These are phyloP conservation scores for Sialia sialis DNA, from an alignment of 2,113 vertebrate species.

Conservation along the genomic window DNA sequence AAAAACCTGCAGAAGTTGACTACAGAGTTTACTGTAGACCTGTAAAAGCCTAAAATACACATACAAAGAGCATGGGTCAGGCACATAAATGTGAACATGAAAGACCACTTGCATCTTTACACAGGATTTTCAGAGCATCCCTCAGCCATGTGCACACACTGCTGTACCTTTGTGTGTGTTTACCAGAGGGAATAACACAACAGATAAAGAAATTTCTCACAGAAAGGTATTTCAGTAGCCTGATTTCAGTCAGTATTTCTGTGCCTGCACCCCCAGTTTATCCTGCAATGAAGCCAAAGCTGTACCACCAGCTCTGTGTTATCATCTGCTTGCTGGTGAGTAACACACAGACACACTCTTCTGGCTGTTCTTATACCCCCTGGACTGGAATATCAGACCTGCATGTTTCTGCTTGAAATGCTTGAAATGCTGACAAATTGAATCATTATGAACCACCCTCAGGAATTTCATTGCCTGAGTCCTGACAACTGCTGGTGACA, in stretches of 20 bases:
- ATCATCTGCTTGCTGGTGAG: background rate
- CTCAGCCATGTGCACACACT: background rate
- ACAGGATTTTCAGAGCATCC: background rate
- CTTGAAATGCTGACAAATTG: slow-evolving; percentile 28
- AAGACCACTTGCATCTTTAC: background rate
- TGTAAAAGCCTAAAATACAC: background rate
- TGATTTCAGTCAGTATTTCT: background rate
- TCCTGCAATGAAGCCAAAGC: background rate
- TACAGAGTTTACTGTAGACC: background rate
- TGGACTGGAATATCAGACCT: background rate
- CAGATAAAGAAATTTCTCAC: background rate
- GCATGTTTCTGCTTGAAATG: background rate
- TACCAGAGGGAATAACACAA: background rate
- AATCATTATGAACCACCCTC: background rate
- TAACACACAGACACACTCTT: background rate
- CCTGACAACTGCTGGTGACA: background rate
- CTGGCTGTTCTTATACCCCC: background rate
- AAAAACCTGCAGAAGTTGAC: background rate
- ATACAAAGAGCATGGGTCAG: background rate
- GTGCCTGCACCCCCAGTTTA: background rate
- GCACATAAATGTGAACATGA: background rate
- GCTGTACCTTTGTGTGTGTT: background rate
- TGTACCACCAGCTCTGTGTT: background rate
- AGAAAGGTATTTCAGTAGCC: background rate
- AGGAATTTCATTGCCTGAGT: background rate